These are phyloP conservation scores for Melanchra persicariae DNA, from an alignment of 2,888 invertebrate genomes.

Conservation along the genomic window DNA sequence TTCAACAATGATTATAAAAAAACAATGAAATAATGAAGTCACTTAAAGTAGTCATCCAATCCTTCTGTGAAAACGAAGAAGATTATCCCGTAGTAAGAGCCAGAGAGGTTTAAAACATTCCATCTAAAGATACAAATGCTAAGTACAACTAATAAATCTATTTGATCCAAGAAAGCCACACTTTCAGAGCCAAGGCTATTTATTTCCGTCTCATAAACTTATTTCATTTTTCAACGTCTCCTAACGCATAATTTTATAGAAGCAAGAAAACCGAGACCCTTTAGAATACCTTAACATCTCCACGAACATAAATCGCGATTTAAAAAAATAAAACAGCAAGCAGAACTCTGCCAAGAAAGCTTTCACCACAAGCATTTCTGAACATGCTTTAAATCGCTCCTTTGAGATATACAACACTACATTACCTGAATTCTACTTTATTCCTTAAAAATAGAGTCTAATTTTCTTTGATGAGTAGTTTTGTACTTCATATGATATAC, in stretches of 20 bases:
- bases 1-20: too few relatives aligned
- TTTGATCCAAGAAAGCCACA: slow-evolving; percentile 32
- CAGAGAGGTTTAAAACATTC: neutral
- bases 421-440: slow-evolving; percentile 69
- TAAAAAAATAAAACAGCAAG: slow-evolving; percentile 84
- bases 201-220: slow-evolving; percentile 63
- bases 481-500: slow-evolving; percentile 63
- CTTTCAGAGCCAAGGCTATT: slow-evolving; percentile 43
- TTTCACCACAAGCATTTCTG: slow-evolving; percentile 85
- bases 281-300: slow-evolving; percentile 72
- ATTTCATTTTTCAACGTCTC: slow-evolving; percentile 71
- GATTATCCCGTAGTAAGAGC: neutral
- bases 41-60: too few relatives aligned
- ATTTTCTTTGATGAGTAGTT: slow-evolving; percentile 43
- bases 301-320: slow-evolving; percentile 84
- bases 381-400: slow-evolving; percentile 86
- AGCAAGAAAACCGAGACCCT: slow-evolving; percentile 68
- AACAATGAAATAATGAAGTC: too few relatives aligned
- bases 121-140: neutral
- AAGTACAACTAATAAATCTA: slow-evolving; percentile 37
- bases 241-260: slow-evolving; percentile 71
- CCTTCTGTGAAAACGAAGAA: too few relatives aligned
- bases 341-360: slow-evolving; percentile 86
- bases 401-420: slow-evolving; percentile 74
- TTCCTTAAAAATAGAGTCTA: slow-evolving; percentile 41